phyloP scores from a whole-genome alignment of 2,888 invertebrate species.

The Eupithecia exiguata region DNA sequence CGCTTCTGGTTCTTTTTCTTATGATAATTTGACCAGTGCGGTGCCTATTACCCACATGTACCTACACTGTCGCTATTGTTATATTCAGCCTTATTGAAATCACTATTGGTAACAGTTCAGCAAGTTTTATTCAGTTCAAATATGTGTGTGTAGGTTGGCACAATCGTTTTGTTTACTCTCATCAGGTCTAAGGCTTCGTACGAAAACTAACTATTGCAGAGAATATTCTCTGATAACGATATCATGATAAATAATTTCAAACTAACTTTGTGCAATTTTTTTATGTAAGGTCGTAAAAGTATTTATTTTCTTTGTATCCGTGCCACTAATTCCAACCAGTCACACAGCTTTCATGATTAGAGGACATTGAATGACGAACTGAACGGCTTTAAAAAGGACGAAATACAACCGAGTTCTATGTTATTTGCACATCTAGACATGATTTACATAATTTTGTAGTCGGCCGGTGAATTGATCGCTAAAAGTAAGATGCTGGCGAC shows the following conservation, averaged over 20 bases:
- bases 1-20: slow-evolving; percentile 70
- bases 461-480: slow-evolving; percentile 51
- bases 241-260: not conserved
- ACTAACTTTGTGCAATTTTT: not conserved
- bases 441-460: slow-evolving; percentile 47
- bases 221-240: not conserved
- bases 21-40: slow-evolving; percentile 68
- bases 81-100: slow-evolving; percentile 38
- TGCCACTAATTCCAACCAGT: slow-evolving; percentile 27
- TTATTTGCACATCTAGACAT: slow-evolving; percentile 45
- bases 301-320: slow-evolving; percentile 9
- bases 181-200: not conserved
- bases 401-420: slow-evolving; percentile 42
- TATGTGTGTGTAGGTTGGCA: slow-evolving; percentile 4
- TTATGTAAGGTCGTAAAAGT: not conserved
- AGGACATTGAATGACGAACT: slow-evolving; percentile 38
- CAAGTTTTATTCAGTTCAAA: slow-evolving; percentile 24
- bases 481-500: slow-evolving; percentile 73
- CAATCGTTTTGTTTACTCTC: not conserved
- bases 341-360: slow-evolving; percentile 31
- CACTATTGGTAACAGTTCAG: slow-evolving; percentile 33
- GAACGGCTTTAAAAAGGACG: slow-evolving; percentile 42
- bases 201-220: not conserved
- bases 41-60: slow-evolving; percentile 59
- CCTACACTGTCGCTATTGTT: slow-evolving; percentile 38